A percentile compares a stretch with the other conserved stretches of the same genome.
Evolutionary conservation across 2,797 vertebrate species (phyloP).

Genomic region (Enteromius argenteus): DNA sequence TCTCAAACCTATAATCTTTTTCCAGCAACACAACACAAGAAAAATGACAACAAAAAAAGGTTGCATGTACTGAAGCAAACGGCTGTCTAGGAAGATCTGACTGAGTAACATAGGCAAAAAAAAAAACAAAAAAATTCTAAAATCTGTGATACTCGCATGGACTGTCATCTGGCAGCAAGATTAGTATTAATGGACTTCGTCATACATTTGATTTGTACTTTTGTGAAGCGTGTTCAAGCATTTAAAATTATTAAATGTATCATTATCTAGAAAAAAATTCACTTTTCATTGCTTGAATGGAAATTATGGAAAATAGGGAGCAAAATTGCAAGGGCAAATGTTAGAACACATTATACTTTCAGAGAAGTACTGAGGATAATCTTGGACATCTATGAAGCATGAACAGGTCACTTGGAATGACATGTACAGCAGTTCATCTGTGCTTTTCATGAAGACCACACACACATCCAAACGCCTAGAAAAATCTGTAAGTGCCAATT

Average conservation of each 20-base stretch:
- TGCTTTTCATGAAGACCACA: constrained; percentile 28
- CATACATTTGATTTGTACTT: constrained; percentile 34
- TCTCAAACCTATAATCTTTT: constrained; percentile 48
- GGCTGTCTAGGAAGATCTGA: constrained; percentile 60
- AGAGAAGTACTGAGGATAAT: constrained; percentile 22
- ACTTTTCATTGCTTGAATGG: constrained; percentile 14
- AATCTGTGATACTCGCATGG: neutral
- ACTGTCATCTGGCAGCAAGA: constrained; percentile 7
- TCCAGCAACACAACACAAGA: neutral
- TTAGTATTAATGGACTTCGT: constrained; percentile 38
- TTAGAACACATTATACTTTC: constrained; percentile 50
- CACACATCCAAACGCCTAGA: neutral
- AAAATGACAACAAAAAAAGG: neutral
- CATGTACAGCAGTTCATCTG: constrained; percentile 31
- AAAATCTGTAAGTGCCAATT: constrained; percentile 41
- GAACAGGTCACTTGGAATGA: constrained; percentile 44
- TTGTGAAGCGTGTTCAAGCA: constrained; percentile 13
- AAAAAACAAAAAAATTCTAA: constrained; percentile 48
- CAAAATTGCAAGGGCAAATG: constrained; percentile 20
- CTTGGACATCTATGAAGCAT: constrained; percentile 41
- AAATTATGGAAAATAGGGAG: constrained; percentile 24
- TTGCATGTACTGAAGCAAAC: constrained; percentile 35
- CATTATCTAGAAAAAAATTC: constrained; percentile 30
- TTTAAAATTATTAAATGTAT: constrained; percentile 25
- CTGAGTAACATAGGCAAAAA: neutral